Evolutionary conservation across 2,888 invertebrate genomes (phyloP), one percentile per base, ranked within the genome.

Genomic region (Zeuzera pyrina): DNA sequence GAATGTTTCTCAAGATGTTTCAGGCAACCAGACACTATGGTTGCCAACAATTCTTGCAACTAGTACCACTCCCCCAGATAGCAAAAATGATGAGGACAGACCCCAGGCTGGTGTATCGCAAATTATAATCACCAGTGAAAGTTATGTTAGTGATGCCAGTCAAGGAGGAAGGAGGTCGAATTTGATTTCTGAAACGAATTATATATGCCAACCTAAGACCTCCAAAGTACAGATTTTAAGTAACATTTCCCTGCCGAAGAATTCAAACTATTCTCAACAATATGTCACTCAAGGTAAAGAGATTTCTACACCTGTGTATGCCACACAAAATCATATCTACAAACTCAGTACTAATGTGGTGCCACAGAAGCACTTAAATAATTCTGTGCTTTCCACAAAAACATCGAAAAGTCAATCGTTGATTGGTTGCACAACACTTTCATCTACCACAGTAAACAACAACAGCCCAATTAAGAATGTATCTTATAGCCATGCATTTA

Each of bases 221-320:
- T 73, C 84, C 3, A 84, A 84, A 63, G 84, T 84, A 26, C 84
- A 84, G 45, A 84, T 84, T 49, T 58, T 84, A 40, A 84, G 84
- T 42, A 84, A 83, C 41, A 78, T 84, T 59, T 70, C 83, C 37
- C 52, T 84, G 44, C 77, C 83, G 2, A 83, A 83, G 53, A 74
- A 57, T 43, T 55, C 79, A 29, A 69, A 57, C 46, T 79, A 73
- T 44, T 62, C 69, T 15, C 78, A 72, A 42, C 72, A 73, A 43
- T 81, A 73, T 39, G 59, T 76, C 32, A 56, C 68, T 28, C 65
- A 66, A 45, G 56, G 62, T 25, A 81, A 79, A 51, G 79, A 83
- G 35, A 51, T 74, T 26, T 49, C 64, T n/a, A 47, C 68, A 11
- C 70, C 76, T 29, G 64, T 79, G 15, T 78, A 77, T 47, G 72